Evolutionary conservation across 2,797 vertebrate genomes (phyloP).

Genomic region (Alectoris magna): DNA sequence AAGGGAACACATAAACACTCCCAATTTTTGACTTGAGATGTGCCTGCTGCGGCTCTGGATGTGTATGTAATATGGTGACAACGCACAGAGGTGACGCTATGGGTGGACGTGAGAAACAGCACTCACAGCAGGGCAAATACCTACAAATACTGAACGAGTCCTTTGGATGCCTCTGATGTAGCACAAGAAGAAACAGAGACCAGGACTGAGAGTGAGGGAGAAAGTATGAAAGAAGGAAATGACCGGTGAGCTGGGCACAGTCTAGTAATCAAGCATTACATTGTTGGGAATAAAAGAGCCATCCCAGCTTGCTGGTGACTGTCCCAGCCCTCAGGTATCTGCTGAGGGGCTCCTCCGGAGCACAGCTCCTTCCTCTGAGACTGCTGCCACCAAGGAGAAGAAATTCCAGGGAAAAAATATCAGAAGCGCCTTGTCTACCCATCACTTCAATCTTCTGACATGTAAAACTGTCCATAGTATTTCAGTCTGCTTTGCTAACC

Average conservation of each 20-base stretch:
- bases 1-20: neutral
- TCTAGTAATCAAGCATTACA: too few relatives aligned
- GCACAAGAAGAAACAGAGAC: neutral
- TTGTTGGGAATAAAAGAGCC: neutral
- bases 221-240: too few relatives aligned
- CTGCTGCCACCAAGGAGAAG: neutral
- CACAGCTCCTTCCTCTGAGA: neutral
- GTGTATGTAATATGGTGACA: neutral
- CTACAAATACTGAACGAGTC: neutral
- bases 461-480: rapidly evolving
- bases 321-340: neutral
- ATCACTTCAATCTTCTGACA: neutral
- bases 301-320: neutral
- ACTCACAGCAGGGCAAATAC: neutral
- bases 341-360: neutral
- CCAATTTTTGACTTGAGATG: neutral
- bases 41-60: neutral
- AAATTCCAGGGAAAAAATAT: neutral
- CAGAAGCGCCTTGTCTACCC: neutral
- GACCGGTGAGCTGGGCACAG: neutral
- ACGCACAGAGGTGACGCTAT: neutral
- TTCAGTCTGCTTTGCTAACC: neutral
- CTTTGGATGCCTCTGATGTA: neutral
- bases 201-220: neutral
- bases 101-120: neutral